Percentiles rank a stretch among this genome's conserved stretches.
phyloP scores from a whole-genome alignment of 2,113 vertebrate genomes.

The Rhadina sibilatrix region DNA sequence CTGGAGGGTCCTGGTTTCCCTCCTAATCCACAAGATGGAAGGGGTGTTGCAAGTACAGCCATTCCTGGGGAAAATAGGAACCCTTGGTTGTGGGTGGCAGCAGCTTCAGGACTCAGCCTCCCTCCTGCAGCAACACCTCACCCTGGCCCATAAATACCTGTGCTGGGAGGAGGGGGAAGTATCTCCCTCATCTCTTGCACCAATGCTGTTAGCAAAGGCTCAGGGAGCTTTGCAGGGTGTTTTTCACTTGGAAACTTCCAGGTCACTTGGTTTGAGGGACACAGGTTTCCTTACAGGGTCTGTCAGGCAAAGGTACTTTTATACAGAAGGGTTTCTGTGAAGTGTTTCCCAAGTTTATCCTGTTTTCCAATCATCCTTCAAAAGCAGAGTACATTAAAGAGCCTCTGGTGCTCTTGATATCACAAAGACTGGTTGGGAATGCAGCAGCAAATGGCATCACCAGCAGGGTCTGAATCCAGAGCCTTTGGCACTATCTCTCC shows the following conservation, averaged over 20 bases:
- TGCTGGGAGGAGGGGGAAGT: not conserved
- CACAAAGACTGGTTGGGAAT: not conserved
- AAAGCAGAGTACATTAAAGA: not conserved
- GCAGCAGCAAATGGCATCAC: not conserved
- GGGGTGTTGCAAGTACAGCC: not conserved
- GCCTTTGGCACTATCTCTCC: not conserved
- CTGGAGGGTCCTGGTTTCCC: not conserved
- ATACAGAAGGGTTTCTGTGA: not conserved
- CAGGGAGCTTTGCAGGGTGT: not conserved
- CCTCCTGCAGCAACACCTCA: not conserved
- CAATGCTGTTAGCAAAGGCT: not conserved
- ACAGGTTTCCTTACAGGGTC: not conserved
- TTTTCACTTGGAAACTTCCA: not conserved
- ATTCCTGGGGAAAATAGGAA: not conserved
- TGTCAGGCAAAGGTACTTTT: not conserved
- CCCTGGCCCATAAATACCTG: not conserved
- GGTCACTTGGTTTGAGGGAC: not conserved
- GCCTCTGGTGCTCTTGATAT: not conserved
- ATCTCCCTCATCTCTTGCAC: not conserved
- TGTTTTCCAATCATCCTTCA: not conserved
- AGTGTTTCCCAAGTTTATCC: not conserved
- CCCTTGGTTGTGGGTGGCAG: not conserved
- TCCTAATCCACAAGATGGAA: fast-evolving
- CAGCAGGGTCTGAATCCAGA: not conserved
- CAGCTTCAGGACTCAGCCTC: not conserved